A percentile compares a stretch with the other conserved stretches of the same genome.
Evolutionary conservation across 2,797 vertebrate genomes (phyloP).

Genomic region (Spatula clypeata): DNA sequence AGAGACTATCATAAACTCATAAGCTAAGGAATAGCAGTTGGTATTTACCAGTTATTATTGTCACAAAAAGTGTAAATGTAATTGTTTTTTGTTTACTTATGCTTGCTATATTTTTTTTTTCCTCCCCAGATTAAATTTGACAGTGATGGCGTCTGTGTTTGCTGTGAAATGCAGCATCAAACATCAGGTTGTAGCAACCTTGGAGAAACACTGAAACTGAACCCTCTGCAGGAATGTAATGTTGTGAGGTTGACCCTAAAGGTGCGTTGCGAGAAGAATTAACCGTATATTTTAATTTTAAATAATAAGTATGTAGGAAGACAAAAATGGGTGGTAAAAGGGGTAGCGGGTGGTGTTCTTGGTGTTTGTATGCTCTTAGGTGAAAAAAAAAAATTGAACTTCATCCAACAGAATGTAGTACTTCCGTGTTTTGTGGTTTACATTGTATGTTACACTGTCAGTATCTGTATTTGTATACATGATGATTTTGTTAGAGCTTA

Average conservation of each 20-base stretch:
- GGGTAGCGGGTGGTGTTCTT: background rate
- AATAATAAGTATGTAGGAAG: background rate
- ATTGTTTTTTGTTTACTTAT: background rate
- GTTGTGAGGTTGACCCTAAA: constrained; percentile 94
- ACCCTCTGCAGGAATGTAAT: constrained; percentile 94
- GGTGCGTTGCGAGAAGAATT: constrained; percentile 79
- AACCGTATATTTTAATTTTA: background rate
- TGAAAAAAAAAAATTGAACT: background rate
- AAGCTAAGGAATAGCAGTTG: background rate
- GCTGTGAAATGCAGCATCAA: constrained; percentile 95
- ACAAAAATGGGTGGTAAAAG: background rate
- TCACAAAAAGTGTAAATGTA: background rate
- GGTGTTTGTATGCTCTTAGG: accelerated
- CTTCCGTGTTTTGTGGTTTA: background rate
- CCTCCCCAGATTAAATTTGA: constrained; percentile 94
- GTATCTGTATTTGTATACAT: background rate
- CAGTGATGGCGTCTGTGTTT: constrained; percentile 97
- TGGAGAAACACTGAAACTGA: constrained; percentile 96
- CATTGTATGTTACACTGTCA: background rate
- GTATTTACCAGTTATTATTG: background rate
- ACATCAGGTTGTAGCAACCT: constrained; percentile 95
- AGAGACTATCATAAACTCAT: background rate
- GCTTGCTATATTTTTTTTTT: constrained; percentile 60
- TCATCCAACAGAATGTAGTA: background rate
- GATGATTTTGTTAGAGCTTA: background rate